Base-by-base conservation (phyloP, 2,888 invertebrate genomes). In the Lysandra bellargus region DNA sequence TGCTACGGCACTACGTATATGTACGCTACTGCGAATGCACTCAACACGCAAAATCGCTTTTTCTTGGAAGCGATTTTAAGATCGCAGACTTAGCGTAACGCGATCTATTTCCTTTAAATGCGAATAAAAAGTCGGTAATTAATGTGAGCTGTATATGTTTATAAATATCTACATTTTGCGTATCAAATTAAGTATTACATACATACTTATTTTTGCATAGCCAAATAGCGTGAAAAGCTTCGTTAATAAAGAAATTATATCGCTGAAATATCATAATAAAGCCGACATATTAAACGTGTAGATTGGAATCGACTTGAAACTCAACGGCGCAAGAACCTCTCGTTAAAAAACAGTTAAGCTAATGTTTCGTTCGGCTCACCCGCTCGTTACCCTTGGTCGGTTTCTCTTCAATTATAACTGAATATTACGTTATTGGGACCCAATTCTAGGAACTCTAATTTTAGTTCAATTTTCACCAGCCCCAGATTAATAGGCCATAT, bases 291-390 rank as follows among this genome's bases (percentile, higher is more conserved):
- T 33, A 57, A 57, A 33, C 33, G 76, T 53, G 57, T 53, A 76
- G 76, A 76, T 76, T 17, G 14, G 14, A 76, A 76, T 76, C 76
- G 53, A 33, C 33, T 76, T 76, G 33, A 76, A 76, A 57, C 17
- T 76, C 76, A 53, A 14, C 30, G 33, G n/a, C 23, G 53, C 75
- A 23, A 49, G 33, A 76, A 76, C 69, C 69, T 69, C 33, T 69
- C 69, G 37, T 69, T 69, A 69, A 69, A 69, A 69, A 69, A 69
- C 69, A 33, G 69, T 69, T 69, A 64, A 37, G 69, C 69, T 69
- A 69, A 69, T 37, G 69, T 69, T 33, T 33, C 69, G 33, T 69
- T 17, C 64, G 17, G 33, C 3, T 64, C 64, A 69, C 37, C 69
- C 33, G 33, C 69, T 69, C 17, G 69, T 37, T 69, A 37, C 64